Base-by-base conservation (phyloP, 2,113 vertebrate species). In the Nymphicus hollandicus region DNA sequence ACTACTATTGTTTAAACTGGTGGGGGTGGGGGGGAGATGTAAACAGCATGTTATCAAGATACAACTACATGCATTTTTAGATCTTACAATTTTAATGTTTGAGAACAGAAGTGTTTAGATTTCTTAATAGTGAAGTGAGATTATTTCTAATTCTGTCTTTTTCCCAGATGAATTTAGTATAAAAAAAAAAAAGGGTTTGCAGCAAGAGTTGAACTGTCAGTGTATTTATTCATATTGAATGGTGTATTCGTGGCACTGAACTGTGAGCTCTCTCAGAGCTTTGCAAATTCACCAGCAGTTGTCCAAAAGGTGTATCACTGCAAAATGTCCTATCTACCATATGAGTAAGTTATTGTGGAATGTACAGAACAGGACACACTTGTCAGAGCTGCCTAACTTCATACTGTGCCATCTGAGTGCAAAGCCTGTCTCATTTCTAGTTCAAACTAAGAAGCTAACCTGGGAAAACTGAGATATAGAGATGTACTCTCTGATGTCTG, bases 1-100 rank as follows among this genome's bases (percentile, higher is more conserved):
- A 93, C 63, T 86, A 58, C 77, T 89, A 53, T 93, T 93, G 60
- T 91, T 95, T 88, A 77, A 88, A 66, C n/a, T 64, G 70, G 27
- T 31, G 58, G 56, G 63, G 63, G 55, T 7, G 25, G 7, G 56
- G 28, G 29, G 20, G 33, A 43, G 29, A 6, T 73, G 64, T 81
- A 88, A 93, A 86, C n/a, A 77, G 29, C 47, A 7, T 50, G 11
- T 83, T 83, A 81, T 63, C 58, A 69, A 76, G 35, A 50, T 50
- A 37, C 10, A 86, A 44, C 74, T 79, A 61, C 46, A 27, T 53
- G 43, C 1, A 13, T 13, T 81, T 89, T 7, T 6, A 85, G 28
- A 18, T 85, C 29, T 79, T 43, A 35, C 1, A 68, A 2, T 85
- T 46, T 60, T 46, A 17, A 33, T 81, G 49, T 37, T 88, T 78